Percentiles rank a stretch among this genome's conserved stretches.
These are phyloP conservation scores for Pterobdella sp. DNA, from an alignment of 2,888 invertebrate genomes.

Conservation along the genomic window DNA sequence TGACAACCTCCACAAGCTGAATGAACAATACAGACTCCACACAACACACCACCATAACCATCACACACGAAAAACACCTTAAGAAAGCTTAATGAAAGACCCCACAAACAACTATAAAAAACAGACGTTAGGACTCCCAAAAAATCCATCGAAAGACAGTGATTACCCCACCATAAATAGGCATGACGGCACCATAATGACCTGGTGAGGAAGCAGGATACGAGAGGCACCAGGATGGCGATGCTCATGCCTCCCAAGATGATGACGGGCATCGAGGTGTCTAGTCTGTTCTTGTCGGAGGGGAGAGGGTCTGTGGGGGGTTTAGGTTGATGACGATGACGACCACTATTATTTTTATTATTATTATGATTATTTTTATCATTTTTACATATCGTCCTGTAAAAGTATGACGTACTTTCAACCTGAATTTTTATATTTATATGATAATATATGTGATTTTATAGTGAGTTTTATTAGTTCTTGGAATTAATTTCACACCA, in stretches of 20 bases:
- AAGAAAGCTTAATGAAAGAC: not conserved
- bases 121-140: too few species aligned
- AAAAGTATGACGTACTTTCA: too few species aligned
- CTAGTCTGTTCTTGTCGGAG: constrained; percentile 3
- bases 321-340: too few species aligned
- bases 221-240: constrained; percentile 16
- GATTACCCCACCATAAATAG: not conserved
- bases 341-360: too few species aligned
- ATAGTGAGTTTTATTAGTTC: too few species aligned
- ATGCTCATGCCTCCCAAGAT: constrained; percentile 21
- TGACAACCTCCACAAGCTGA: not conserved
- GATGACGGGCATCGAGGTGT: constrained; percentile 24
- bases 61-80: not conserved
- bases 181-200: too few species aligned
- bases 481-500: too few species aligned
- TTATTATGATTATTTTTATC: not conserved
- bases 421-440: too few species aligned
- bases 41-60: not conserved
- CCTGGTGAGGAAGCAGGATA: constrained; percentile 1
- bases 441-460: too few species aligned
- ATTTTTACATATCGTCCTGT: not conserved
- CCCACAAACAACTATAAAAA: not conserved
- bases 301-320: constrained; percentile 20
- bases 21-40: not conserved
- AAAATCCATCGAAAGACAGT: too few species aligned